A percentile compares a stretch with the other conserved stretches of the same genome.
phyloP scores from a whole-genome alignment of 2,888 invertebrate genomes.

The Hoplodrina ambigua region DNA sequence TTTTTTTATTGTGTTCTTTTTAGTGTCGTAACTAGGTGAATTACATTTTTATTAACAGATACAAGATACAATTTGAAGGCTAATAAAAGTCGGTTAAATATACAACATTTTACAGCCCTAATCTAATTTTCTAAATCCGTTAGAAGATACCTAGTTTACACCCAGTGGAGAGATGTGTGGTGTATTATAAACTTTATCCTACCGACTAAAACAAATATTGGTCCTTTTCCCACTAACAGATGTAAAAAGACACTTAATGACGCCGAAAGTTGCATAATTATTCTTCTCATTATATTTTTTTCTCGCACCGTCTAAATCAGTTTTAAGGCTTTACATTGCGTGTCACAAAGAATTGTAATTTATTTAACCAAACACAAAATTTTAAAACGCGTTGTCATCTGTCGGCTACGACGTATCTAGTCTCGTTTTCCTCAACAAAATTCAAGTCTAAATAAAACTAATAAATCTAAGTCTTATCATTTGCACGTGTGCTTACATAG shows the following conservation, averaged over 20 bases:
- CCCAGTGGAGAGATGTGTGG: too few relatives aligned
- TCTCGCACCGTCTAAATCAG: too few relatives aligned
- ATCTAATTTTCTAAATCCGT: neutral
- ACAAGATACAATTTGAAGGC: neutral
- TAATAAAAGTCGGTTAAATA: neutral
- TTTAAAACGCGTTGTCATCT: too few relatives aligned
- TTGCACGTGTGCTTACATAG: conserved; percentile 25
- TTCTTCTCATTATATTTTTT: too few relatives aligned
- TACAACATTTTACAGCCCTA: neutral
- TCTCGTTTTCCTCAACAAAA: neutral
- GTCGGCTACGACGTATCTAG: neutral
- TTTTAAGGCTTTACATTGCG: too few relatives aligned
- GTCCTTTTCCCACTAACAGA: too few relatives aligned
- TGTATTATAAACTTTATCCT: too few relatives aligned
- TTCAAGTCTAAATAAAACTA: conserved; percentile 3
- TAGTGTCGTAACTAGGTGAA: neutral
- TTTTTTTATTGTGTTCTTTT: neutral
- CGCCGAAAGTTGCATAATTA: too few relatives aligned
- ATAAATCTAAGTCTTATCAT: conserved; percentile 28
- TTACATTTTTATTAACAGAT: neutral
- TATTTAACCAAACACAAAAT: too few relatives aligned
- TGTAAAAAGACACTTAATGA: too few relatives aligned
- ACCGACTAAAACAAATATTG: too few relatives aligned
- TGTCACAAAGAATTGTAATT: too few relatives aligned
- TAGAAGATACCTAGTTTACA: neutral